These are phyloP conservation scores for Eira barbara DNA, from an alignment of 2,113 vertebrate species.

Conservation along the genomic window DNA sequence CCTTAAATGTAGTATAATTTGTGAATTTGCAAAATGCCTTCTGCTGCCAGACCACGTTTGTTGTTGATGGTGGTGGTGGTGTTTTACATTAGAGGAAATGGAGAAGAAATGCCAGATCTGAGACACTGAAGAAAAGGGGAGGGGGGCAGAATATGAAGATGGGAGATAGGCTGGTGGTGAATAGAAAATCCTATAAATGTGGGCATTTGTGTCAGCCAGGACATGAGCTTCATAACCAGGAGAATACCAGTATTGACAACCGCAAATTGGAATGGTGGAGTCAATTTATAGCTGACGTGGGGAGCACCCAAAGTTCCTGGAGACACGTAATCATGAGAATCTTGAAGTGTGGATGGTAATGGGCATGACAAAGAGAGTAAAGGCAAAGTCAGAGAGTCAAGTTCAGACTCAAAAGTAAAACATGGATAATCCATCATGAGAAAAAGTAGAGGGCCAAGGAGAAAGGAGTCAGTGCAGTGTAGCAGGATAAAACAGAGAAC, in stretches of 20 bases:
- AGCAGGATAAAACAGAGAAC: background rate
- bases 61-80: too few species aligned
- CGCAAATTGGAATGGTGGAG: accelerated
- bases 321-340: background rate
- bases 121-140: too few species aligned
- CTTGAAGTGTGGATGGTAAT: background rate
- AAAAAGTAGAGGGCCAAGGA: background rate
- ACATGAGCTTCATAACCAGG: background rate
- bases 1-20: background rate
- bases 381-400: background rate
- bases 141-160: background rate
- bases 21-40: background rate
- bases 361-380: background rate
- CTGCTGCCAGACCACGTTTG: background rate
- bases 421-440: accelerated
- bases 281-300: background rate
- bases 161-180: too few species aligned
- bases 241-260: background rate
- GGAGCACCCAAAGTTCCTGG: background rate
- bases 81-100: background rate
- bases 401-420: background rate
- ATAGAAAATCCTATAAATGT: background rate
- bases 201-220: background rate
- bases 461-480: background rate
- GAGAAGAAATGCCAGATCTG: background rate